A percentile compares a stretch with the other conserved stretches of the same genome.
Conservation (phyloP, 2,797 vertebrate genomes). For the Sebastes diaconus region DNA sequence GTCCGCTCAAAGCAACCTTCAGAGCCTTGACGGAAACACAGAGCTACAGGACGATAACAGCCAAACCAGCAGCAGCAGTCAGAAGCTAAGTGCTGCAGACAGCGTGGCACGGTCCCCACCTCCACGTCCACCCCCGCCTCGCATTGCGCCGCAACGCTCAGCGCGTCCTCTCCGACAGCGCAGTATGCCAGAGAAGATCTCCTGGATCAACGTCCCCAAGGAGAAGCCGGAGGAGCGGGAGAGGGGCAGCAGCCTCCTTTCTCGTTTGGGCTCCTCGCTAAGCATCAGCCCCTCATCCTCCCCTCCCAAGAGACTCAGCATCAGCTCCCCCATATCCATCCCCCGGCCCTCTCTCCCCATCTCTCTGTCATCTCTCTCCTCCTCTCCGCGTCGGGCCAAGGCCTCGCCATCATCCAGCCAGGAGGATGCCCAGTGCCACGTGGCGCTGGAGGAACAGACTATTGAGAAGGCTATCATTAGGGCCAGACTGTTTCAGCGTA, state of each 20-base stretch:
- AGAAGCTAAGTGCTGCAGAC: neutral
- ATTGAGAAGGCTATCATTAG: slow-evolving; percentile 71
- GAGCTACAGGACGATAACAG: neutral
- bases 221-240: slow-evolving; percentile 55
- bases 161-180: slow-evolving; percentile 65
- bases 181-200: slow-evolving; percentile 84
- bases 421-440: slow-evolving; percentile 71
- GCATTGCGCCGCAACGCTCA: slow-evolving; percentile 7
- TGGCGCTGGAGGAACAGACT: slow-evolving; percentile 69
- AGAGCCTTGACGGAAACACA: neutral
- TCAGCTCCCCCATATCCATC: slow-evolving; percentile 85
- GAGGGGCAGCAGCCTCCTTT: slow-evolving; percentile 74
- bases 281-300: slow-evolving; percentile 68
- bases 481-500: slow-evolving; percentile 42
- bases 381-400: slow-evolving; percentile 74
- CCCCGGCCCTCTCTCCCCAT: slow-evolving; percentile 69
- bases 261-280: slow-evolving; percentile 63
- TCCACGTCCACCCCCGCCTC: slow-evolving; percentile 88
- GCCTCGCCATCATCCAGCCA: slow-evolving; percentile 42
- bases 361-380: slow-evolving; percentile 77
- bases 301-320: slow-evolving; percentile 72
- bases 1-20: neutral
- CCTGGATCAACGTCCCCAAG: slow-evolving; percentile 61
- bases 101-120: slow-evolving; percentile 80
- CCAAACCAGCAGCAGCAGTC: neutral